Evolutionary conservation across 92 coral and sea anemone genomes (phyloP).

Genomic region (Parazoanthus swiftii): DNA sequence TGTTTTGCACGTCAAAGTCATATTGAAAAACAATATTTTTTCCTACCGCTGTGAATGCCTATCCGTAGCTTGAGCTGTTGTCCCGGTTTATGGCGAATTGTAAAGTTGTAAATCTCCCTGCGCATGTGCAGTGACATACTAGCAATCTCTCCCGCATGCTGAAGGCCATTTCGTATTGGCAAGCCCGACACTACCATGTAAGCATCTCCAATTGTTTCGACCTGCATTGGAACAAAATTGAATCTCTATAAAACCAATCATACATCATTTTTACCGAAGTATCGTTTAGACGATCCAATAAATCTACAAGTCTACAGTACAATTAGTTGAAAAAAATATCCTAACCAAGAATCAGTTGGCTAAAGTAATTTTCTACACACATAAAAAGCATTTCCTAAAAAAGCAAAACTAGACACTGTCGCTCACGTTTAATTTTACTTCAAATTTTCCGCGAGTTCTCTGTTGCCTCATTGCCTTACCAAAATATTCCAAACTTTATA

Average conservation of each 20-base stretch:
- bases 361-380: neutral
- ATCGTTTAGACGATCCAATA: too few relatives aligned
- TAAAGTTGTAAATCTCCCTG: slow-evolving; percentile 69
- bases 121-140: slow-evolving; percentile 95
- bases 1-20: neutral
- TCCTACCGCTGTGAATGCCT: slow-evolving; percentile 91
- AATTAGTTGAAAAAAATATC: too few relatives aligned
- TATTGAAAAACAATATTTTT: neutral
- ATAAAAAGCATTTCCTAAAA: too few relatives aligned
- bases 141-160: slow-evolving; percentile 94
- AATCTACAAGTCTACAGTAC: too few relatives aligned
- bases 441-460: too few relatives aligned
- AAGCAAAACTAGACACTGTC: too few relatives aligned
- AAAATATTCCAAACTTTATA: neutral
- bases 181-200: slow-evolving; percentile 98
- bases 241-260: neutral
- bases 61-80: slow-evolving; percentile 86
- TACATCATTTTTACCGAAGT: neutral
- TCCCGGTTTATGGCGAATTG: slow-evolving; percentile 82
- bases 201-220: slow-evolving; percentile 98
- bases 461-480: too few relatives aligned
- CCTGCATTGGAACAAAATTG: slow-evolving; percentile 50
- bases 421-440: too few relatives aligned
- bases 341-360: too few relatives aligned
- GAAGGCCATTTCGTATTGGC: slow-evolving; percentile 84